Evolutionary conservation across 1,140 invertebrate species (phyloP).

Genomic region (Contarinia nasturtii): DNA sequence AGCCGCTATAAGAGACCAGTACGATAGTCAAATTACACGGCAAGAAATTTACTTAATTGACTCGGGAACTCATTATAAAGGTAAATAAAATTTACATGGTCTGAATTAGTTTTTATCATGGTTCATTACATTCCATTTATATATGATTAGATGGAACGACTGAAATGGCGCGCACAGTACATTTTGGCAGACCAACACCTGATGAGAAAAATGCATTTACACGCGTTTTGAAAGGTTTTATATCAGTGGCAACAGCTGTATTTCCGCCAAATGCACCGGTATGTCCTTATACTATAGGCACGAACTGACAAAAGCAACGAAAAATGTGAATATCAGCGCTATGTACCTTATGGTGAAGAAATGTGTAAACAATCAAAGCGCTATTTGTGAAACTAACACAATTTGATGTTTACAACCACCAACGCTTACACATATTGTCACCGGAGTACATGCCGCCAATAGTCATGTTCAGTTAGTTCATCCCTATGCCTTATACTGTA

Average conservation of each 20-base stretch:
- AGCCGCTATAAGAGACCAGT: constrained; percentile 71
- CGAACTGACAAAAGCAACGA: no score
- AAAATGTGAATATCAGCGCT: no score
- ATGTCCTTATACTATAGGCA: constrained; percentile 40
- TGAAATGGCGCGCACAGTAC: constrained; percentile 76
- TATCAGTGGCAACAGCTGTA: constrained; percentile 44
- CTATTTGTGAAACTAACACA: no score
- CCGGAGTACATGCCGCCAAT: no score
- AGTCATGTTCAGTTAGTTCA: no score
- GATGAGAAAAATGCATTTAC: constrained; percentile 75
- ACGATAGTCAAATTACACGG: constrained; percentile 40
- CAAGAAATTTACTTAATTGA: constrained; percentile 70
- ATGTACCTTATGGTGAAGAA: background rate
- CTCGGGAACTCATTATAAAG: constrained; percentile 59
- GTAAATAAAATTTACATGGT: background rate
- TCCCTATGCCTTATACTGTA: no score
- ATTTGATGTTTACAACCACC: background rate
- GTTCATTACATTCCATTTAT: no score
- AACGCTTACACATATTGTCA: no score
- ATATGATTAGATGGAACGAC: constrained; percentile 58
- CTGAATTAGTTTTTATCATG: background rate
- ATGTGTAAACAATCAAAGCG: no score
- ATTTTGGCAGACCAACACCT: constrained; percentile 52
- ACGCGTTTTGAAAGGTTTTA: constrained; percentile 64
- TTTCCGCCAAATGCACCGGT: constrained; percentile 67